These are phyloP conservation scores for Rhopilema esculentum DNA, from an alignment of 30 jellyfish, hydroid and myxozoan species.

Conservation along the genomic window DNA sequence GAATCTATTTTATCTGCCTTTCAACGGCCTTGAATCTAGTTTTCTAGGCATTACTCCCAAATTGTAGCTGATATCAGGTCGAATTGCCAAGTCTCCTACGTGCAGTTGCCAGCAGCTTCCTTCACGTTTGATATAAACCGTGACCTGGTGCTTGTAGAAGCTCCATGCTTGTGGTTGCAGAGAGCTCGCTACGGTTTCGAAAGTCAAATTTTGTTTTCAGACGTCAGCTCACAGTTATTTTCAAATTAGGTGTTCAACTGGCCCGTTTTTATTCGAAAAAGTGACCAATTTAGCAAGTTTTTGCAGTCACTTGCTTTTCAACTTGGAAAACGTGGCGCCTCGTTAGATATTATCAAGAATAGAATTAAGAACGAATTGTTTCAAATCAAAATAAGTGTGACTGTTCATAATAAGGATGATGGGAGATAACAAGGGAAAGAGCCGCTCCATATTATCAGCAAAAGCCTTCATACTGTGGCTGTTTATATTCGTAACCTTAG, in stretches of 20 bases:
- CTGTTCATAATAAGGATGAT: slow-evolving; percentile 12
- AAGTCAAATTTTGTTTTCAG: background rate
- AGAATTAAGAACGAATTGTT: background rate
- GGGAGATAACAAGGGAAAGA: slow-evolving; percentile 38
- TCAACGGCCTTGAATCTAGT: no score
- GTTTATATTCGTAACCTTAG: background rate
- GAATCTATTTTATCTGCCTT: no score
- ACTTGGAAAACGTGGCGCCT: slow-evolving; percentile 6
- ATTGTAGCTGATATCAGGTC: no score
- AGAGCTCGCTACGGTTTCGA: background rate
- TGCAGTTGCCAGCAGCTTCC: no score
- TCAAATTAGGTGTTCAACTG: background rate
- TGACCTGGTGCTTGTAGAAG: background rate
- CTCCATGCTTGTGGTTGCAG: background rate
- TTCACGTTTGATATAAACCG: no score
- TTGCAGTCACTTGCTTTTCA: background rate
- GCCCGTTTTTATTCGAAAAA: background rate
- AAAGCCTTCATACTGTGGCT: slow-evolving; percentile 15
- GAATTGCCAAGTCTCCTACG: no score
- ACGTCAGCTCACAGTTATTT: background rate
- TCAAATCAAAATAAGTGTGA: background rate
- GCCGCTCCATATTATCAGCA: slow-evolving; percentile 30
- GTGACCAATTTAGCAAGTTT: background rate
- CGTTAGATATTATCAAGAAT: background rate
- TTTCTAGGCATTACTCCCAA: no score